Evolutionary conservation across 2,888 invertebrate species (phyloP), one percentile per base, ranked within the genome.

Genomic region (Imbricaverruca yamaguchii): DNA sequence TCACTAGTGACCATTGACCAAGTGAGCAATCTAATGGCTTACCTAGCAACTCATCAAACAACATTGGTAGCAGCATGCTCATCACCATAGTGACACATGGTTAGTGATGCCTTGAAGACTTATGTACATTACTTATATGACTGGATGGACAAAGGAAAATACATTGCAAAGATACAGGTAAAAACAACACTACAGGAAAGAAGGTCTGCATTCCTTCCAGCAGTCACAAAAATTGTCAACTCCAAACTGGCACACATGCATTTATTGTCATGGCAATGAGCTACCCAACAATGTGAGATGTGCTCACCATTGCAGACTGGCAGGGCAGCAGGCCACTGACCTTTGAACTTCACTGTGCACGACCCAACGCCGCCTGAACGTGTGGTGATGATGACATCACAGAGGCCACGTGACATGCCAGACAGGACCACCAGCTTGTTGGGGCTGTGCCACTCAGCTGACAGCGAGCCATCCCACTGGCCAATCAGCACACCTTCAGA

Each of bases 371-470:
- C 97, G 80, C 95, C 97, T 82, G 92, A 92, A 81, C 90, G 90
- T 0, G 97, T 98, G 0, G 93, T 93, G 0, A 96, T 93, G 86
- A 96, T 92, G 82, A 97, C 94, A 87, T 98, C 97, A 3, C 97
- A 97, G 83, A 93, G 91, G 9, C 95, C 94, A 87, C 95, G 95
- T 59, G 94, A 94, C 1, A 95, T 93, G 0, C 98, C 98, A 10
- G 97, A 95, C 82, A 98, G 91, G 0, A 98, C 98, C 80, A 97
- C 92, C 83, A 99, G 97, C 89, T 99, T 99, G 86, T 97, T 98
- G 61, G 93, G 91, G 1, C 97, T 96, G 86, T 97, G 96, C 99
- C 99, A 99, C 90, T 98, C 98, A 0, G 97, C 96, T 21, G 97
- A 95, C 81, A 98, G 88, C 59, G 96, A 89, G 86, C 98, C 98